Evolutionary conservation across 2,888 invertebrate genomes (phyloP).

Genomic region (Zaprionus lineosus): DNA sequence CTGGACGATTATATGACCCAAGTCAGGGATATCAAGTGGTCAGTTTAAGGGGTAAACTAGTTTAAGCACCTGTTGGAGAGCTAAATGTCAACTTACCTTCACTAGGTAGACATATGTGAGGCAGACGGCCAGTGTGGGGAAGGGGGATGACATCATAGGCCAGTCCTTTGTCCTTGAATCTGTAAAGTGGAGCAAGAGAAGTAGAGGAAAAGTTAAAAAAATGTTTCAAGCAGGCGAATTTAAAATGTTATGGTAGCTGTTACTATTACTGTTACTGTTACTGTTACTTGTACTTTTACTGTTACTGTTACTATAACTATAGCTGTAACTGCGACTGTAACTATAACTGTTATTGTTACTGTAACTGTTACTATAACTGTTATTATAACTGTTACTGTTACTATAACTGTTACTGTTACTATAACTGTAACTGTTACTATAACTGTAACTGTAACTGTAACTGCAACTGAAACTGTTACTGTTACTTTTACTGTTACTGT

Average conservation of each 20-base stretch:
- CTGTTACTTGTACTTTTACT: not conserved
- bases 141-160: constrained; percentile 96
- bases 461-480: constrained; percentile 1
- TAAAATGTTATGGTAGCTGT: constrained; percentile 5
- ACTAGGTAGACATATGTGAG: constrained; percentile 94
- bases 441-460: not conserved
- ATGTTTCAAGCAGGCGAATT: not conserved
- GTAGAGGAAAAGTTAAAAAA: no score
- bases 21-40: constrained; percentile 19
- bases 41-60: not conserved
- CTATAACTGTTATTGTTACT: constrained; percentile 4
- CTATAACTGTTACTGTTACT: constrained; percentile 2
- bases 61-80: constrained; percentile 21
- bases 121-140: constrained; percentile 95
- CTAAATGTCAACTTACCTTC: constrained; percentile 85
- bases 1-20: constrained; percentile 32
- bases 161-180: constrained; percentile 94
- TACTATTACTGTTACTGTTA: constrained; percentile 3
- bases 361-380: constrained; percentile 4
- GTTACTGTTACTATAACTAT: constrained; percentile 2
- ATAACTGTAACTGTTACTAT: not conserved
- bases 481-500: no score
- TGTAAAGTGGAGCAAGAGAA: no score
- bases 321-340: not conserved
- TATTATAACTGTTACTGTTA: no score